A percentile compares a stretch with the other conserved stretches of the same genome.
Evolutionary conservation across 1,140 invertebrate species (phyloP).

Genomic region (Plectus sambesii): DNA sequence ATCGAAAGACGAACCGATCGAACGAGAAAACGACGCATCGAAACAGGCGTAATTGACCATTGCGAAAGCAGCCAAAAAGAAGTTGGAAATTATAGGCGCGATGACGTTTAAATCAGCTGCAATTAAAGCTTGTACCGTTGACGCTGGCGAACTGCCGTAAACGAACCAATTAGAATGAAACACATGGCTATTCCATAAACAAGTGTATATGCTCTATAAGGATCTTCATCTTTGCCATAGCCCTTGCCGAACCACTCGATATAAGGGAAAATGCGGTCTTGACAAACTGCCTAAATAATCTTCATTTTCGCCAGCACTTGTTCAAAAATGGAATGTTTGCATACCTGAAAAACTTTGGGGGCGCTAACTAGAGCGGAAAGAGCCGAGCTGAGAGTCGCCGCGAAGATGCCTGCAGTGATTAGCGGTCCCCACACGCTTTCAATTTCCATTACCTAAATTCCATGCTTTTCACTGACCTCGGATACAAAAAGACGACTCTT

Average conservation of each 20-base stretch:
- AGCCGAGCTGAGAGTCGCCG: slow-evolving; percentile 86
- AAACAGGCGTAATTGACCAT: slow-evolving; percentile 87
- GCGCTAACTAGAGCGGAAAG: slow-evolving; percentile 89
- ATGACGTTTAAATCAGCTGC: slow-evolving; percentile 73
- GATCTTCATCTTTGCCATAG: too few relatives aligned
- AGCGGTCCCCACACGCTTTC: slow-evolving; percentile 78
- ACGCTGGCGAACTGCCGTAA: too few relatives aligned
- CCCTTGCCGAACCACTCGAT: too few relatives aligned
- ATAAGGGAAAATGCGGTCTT: too few relatives aligned
- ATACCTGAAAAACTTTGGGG: slow-evolving; percentile 58
- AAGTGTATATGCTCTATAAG: too few relatives aligned
- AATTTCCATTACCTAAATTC: slow-evolving; percentile 63
- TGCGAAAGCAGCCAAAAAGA: slow-evolving; percentile 88
- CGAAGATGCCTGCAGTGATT: slow-evolving; percentile 89
- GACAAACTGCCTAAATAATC: too few relatives aligned
- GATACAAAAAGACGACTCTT: slow-evolving; percentile 20
- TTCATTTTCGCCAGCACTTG: too few relatives aligned
- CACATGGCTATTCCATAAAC: too few relatives aligned
- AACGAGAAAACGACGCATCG: slow-evolving; percentile 55
- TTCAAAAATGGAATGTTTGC: slow-evolving; percentile 8
- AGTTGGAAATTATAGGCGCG: slow-evolving; percentile 89
- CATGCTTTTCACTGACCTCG: background rate
- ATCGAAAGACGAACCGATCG: too few relatives aligned
- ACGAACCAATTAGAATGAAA: too few relatives aligned
- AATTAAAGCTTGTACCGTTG: too few relatives aligned